phyloP scores from a whole-genome alignment of 2,888 invertebrate genomes.

The Malthinus flaveolus region DNA sequence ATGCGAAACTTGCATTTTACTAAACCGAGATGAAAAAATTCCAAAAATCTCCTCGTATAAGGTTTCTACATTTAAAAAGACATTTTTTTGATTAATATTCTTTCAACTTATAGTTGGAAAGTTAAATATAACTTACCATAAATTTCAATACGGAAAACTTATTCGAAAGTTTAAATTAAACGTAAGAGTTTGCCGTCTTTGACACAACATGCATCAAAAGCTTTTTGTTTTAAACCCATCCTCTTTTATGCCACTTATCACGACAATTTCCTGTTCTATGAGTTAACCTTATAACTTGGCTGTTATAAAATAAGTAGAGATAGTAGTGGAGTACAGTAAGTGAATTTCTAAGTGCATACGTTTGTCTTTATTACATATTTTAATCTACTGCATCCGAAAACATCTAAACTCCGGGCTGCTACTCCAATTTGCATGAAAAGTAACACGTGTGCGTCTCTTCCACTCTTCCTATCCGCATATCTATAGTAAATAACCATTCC shows the following conservation, averaged over 20 bases:
- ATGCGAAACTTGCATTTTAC: too few relatives aligned
- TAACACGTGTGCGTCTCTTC: slow-evolving; percentile 22
- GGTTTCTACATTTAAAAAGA: too few relatives aligned
- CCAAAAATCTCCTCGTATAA: too few relatives aligned
- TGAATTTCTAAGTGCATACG: slow-evolving; percentile 24
- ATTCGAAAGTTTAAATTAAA: slow-evolving; percentile 6
- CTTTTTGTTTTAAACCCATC: slow-evolving; percentile 1
- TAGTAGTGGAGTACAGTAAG: background rate
- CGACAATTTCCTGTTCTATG: slow-evolving; percentile 10
- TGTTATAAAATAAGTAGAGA: slow-evolving; percentile 14
- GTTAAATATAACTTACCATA: too few relatives aligned
- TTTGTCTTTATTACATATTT: slow-evolving; percentile 24
- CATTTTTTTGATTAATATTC: too few relatives aligned
- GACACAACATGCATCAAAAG: background rate
- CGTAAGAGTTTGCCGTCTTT: background rate
- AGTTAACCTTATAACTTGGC: slow-evolving; percentile 22
- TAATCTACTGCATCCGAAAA: slow-evolving; percentile 25
- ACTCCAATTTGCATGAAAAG: slow-evolving; percentile 26
- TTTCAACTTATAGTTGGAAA: too few relatives aligned
- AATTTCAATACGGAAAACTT: too few relatives aligned
- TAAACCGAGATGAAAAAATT: too few relatives aligned
- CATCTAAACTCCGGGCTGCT: slow-evolving; percentile 14
- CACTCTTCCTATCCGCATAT: slow-evolving; percentile 9
- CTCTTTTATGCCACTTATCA: slow-evolving; percentile 12
- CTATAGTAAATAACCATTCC: slow-evolving; percentile 3